Evolutionary conservation across 23 tunicate genomes (phyloP).

Genomic region (Trididemnum nubilum): DNA sequence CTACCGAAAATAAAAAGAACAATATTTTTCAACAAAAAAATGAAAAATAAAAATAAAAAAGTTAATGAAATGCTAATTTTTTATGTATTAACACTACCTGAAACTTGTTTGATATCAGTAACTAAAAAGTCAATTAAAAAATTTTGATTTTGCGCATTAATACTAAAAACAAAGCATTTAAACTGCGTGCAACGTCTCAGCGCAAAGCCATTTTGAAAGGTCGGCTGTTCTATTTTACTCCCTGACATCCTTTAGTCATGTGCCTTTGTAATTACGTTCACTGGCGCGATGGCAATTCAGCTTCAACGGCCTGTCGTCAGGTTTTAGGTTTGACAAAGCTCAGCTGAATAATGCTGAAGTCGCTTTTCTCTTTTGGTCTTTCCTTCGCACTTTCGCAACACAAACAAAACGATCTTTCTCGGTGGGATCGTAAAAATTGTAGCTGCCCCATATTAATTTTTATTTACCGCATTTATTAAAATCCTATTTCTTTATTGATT

Average conservation of each 20-base stretch:
- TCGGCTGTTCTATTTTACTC: slow-evolving; percentile 72
- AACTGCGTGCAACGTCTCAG: slow-evolving; percentile 71
- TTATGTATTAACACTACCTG: no score
- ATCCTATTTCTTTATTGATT: no score
- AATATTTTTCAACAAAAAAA: no score
- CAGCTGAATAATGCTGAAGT: neutral
- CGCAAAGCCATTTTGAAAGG: slow-evolving; percentile 29
- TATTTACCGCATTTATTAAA: no score
- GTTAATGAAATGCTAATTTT: no score
- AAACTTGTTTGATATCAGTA: neutral
- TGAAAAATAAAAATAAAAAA: no score
- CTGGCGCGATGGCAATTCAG: slow-evolving; percentile 47
- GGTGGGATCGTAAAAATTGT: no score
- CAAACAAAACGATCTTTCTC: no score
- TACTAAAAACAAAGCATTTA: slow-evolving; percentile 2
- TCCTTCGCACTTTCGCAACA: neutral
- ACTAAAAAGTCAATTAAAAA: neutral
- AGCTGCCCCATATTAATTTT: no score
- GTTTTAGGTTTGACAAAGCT: neutral
- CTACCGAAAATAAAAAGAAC: no score
- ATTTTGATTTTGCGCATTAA: neutral
- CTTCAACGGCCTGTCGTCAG: slow-evolving; percentile 58
- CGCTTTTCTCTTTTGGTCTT: slow-evolving; percentile 13
- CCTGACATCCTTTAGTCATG: slow-evolving; percentile 48
- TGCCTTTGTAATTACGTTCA: slow-evolving; percentile 57